Conservation (phyloP, 2,113 vertebrate species). For the Microtus oregoni region DNA sequence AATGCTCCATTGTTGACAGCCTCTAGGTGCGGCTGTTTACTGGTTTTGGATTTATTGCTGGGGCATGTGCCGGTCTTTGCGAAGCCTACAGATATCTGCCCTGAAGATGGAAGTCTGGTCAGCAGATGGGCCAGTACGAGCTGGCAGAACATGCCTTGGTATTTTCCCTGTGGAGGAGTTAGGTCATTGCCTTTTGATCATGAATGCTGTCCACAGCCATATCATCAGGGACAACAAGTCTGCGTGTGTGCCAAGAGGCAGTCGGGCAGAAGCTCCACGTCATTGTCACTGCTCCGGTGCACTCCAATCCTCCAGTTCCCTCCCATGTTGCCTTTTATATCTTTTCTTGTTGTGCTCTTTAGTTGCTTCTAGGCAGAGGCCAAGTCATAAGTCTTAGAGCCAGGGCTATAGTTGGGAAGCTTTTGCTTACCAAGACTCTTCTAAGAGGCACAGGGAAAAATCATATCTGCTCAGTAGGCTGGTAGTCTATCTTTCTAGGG, state of each 20-base stretch:
- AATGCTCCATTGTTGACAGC: background rate
- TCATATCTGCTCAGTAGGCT: background rate
- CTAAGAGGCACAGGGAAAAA: background rate
- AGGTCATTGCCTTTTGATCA: background rate
- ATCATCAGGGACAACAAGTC: background rate
- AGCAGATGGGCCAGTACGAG: background rate
- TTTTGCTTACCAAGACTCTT: background rate
- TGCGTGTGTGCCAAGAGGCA: background rate
- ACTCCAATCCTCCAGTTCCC: background rate
- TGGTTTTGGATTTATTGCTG: background rate
- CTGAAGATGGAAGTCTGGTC: background rate
- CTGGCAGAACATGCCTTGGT: background rate
- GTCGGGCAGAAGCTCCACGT: background rate
- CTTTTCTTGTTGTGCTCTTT: slow-evolving; percentile 27
- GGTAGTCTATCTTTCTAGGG: background rate
- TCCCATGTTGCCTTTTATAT: background rate
- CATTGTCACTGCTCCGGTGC: background rate
- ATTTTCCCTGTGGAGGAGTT: background rate
- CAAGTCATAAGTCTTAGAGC: background rate
- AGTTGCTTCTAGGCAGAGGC: background rate
- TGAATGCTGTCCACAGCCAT: background rate
- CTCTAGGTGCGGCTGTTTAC: background rate
- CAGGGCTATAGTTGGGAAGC: background rate
- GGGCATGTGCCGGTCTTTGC: background rate
- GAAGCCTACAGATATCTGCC: background rate